Evolutionary conservation across 2,797 vertebrate species (phyloP), one percentile per base, ranked within the genome.

Genomic region (Peromyscus melanophrys): DNA sequence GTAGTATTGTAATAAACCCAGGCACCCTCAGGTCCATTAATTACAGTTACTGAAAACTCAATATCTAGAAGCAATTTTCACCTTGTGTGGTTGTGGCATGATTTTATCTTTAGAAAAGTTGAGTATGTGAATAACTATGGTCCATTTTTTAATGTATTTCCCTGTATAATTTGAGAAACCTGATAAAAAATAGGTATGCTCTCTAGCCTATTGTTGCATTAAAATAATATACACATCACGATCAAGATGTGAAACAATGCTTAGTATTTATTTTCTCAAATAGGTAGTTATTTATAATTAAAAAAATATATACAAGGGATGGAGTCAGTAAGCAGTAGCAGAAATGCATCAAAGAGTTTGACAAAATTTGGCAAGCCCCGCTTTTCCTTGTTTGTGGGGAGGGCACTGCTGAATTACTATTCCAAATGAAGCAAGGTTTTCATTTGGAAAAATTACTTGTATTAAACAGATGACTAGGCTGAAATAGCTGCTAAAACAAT

Each of bases 391-490:
- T 82, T 94, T 96, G 90, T 86, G 17, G 71, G 67, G 82, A 65
- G 59, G 40, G 46, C 2, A 0, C 43, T 97, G 17, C 90, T 96
- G 91, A 96, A 77, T 96, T 95, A 92, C 46, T 92, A 63, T 90
- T 96, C 86, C 16, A 89, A 92, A 95, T 65, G 78, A 94, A 96
- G 55, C 69, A 96, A 84, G 82, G 80, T 94, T 87, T 96, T 96
- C 63, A 92, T 96, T 97, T 97, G 91, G 75, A 96, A 96, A 97
- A 97, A 94, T 92, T 92, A 84, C 73, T 96, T 97, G 78, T 95
- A 96, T 96, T 97, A 97, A 96, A 96, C 63, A 97, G 80, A 97
- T 97, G 97, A 97, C 80, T 96, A 90, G 59, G 86, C 91, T 92
- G 83, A 95, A 97, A 94, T 91, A 92, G 40, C 93, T 94, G 87